These are phyloP conservation scores for Heliconius eleuchia DNA, from an alignment of 1,140 invertebrate species.

Conservation along the genomic window DNA sequence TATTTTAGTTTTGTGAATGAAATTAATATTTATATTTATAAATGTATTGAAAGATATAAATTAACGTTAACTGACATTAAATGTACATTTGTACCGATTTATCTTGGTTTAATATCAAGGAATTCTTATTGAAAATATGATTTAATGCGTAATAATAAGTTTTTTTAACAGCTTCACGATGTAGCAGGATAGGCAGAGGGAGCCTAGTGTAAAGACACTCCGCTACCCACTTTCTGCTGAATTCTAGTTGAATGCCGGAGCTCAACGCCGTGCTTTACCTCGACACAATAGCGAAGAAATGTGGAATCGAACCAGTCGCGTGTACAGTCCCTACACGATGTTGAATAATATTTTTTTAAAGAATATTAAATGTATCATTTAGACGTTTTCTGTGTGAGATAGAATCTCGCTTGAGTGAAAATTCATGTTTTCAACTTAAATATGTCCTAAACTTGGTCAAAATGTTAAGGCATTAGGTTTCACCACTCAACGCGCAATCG, in stretches of 20 bases:
- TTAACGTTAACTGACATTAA: not conserved
- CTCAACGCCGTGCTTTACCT: too few species aligned
- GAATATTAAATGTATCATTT: not conserved
- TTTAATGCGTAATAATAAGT: too few species aligned
- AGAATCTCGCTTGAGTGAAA: not conserved
- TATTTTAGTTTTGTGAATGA: not conserved
- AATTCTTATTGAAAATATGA: too few species aligned
- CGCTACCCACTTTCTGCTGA: too few species aligned
- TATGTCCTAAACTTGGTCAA: not conserved
- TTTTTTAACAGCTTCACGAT: too few species aligned
- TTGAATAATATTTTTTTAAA: not conserved
- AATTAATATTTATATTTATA: not conserved
- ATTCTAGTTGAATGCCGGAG: too few species aligned
- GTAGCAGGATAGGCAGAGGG: too few species aligned
- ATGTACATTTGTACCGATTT: not conserved
- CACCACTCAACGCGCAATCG: not conserved
- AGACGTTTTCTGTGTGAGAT: not conserved
- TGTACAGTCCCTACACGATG: too few species aligned
- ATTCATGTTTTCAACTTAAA: not conserved
- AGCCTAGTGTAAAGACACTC: too few species aligned
- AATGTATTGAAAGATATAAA: not conserved
- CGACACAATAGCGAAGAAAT: too few species aligned
- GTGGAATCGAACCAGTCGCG: too few species aligned
- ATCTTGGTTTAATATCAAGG: too few species aligned
- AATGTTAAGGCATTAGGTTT: not conserved